Conservation (phyloP, 2,797 vertebrate genomes). For the Aeoliscus strigatus region DNA sequence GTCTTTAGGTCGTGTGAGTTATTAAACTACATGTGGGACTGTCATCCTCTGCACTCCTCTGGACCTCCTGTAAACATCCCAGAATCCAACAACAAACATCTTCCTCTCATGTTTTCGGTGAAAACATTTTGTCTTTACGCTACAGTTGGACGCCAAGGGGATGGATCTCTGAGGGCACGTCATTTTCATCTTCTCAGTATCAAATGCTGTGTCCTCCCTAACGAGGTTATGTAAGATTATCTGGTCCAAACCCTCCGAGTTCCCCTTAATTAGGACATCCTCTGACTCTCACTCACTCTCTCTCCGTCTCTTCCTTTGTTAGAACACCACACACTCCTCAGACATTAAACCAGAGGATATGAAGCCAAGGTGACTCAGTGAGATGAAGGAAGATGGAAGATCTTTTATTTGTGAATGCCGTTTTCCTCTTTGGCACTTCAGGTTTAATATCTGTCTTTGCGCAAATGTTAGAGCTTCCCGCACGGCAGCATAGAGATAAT, state of each 20-base stretch:
- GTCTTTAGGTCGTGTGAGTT: too few species aligned
- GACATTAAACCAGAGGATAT: conserved; percentile 52
- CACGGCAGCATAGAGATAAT: conserved; percentile 11
- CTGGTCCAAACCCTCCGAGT: conserved; percentile 79
- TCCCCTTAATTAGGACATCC: conserved; percentile 80
- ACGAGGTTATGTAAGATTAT: conserved; percentile 79
- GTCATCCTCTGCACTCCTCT: conserved; percentile 14
- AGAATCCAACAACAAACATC: conserved; percentile 13
- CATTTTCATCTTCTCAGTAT: conserved; percentile 68
- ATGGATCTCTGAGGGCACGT: conserved; percentile 60
- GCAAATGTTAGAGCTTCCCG: conserved; percentile 31
- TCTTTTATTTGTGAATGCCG: conserved; percentile 10
- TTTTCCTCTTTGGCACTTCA: conserved; percentile 15
- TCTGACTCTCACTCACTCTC: conserved; percentile 49
- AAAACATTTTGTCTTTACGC: conserved; percentile 32
- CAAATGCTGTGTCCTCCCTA: conserved; percentile 72
- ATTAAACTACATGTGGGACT: too few species aligned
- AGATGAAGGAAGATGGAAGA: conserved; percentile 12
- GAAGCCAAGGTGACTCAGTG: conserved; percentile 70
- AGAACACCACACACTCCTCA: conserved; percentile 48
- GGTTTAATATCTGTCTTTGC: conserved; percentile 14
- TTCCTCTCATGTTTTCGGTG: conserved; percentile 19
- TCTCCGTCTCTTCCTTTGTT: conserved; percentile 61
- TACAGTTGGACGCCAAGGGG: conserved; percentile 35
- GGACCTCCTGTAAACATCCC: conserved; percentile 29